Evolutionary conservation across 37 sponge, comb jelly and placozoan species (phyloP), one percentile per base, ranked within the genome.

Genomic region (Dysidea cf. avara): DNA sequence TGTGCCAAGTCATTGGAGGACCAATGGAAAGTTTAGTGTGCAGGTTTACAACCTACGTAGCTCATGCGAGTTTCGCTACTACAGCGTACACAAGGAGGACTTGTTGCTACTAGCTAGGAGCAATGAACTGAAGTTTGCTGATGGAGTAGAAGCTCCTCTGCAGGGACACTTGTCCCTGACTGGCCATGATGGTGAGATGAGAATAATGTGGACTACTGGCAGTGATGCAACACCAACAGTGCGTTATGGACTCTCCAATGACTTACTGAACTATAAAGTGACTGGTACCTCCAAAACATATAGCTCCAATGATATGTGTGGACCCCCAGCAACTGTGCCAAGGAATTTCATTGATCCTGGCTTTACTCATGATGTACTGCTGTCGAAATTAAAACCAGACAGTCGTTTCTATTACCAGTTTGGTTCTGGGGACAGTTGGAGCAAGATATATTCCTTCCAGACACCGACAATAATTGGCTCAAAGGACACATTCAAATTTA

Each of bases 161-260:
- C 83, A 82, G 3, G 59, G 72, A 7, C 88, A 87, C 74, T 68
- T 87, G 2, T 67, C 88, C 13, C 62, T 87, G 30, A 87, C 83
- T 3, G 74, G 68, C 6, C 38, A 82, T 4, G 55, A 50, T 17
- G 66, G 30, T 31, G 68, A 87, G 57, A 87, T 87, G 83, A 13
- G 84, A 14, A 77, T 83, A 17, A 61, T 62, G 39, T 83, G 84
- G 84, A 76, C 77, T 24, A 50, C 77, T 30, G 84, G 84, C 0
- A 50, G 20, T 4, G 20, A 59, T 25, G 24, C 39, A 5, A 61
- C 31, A 1, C 77, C 84, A 22, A 51, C 58, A 3, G 83, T 82
- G 0, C 38, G n/a, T 31, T 84, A 84, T 63, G 85, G 85, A 0
- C 33, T 34, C 22, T 32, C 22, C 1, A 18, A 31, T 12, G 69